Conservation (phyloP, 2,888 invertebrate genomes). For the Venusia cambrica region DNA sequence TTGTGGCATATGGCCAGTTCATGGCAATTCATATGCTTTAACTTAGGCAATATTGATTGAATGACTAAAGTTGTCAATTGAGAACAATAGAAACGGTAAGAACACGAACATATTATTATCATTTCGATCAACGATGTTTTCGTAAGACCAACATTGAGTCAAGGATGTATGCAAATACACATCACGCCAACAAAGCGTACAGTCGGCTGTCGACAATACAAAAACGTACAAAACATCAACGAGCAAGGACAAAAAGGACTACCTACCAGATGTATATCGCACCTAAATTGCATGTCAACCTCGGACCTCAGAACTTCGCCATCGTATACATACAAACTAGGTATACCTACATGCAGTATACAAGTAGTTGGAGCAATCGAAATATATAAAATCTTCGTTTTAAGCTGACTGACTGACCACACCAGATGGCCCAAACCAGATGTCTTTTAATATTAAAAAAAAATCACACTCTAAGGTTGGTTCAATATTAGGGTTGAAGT, state of each 20-base stretch:
- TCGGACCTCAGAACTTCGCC: too few species aligned
- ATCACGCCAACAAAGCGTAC: conserved; percentile 58
- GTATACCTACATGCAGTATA: too few species aligned
- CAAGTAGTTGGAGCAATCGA: too few species aligned
- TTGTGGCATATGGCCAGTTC: conserved; percentile 68
- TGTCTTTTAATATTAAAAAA: too few species aligned
- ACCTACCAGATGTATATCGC: conserved; percentile 28
- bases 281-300: conserved; percentile 20
- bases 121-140: conserved; percentile 43
- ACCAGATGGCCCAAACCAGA: too few species aligned
- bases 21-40: conserved; percentile 54
- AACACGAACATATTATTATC: background rate
- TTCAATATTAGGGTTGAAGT: too few species aligned
- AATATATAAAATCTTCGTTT: too few species aligned
- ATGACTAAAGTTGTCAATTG: background rate
- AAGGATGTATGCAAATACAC: conserved; percentile 67
- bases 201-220: conserved; percentile 40
- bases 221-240: conserved; percentile 49
- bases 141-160: conserved; percentile 54
- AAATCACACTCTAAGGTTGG: too few species aligned
- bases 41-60: conserved; percentile 14
- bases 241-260: conserved; percentile 50
- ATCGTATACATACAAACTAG: too few species aligned
- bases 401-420: too few species aligned
- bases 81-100: conserved; percentile 2